phyloP scores from a whole-genome alignment of 1,140 invertebrate genomes.

The Meloidogyne floridensis region DNA sequence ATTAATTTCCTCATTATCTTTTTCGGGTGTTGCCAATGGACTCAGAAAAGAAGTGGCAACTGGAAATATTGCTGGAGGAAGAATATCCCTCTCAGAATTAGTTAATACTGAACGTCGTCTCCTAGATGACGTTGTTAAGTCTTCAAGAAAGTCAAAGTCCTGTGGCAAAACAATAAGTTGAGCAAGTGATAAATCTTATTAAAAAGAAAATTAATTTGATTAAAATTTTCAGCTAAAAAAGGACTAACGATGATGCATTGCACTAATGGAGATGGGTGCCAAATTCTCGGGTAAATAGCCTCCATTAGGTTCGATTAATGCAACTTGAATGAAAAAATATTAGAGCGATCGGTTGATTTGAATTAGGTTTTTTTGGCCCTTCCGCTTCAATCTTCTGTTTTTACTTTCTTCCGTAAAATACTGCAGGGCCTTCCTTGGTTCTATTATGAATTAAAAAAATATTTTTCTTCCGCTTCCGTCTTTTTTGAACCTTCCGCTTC shows the following conservation, averaged over 20 bases:
- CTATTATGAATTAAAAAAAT: too few relatives aligned
- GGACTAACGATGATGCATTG: slow-evolving; percentile 34
- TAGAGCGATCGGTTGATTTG: background rate
- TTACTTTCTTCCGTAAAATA: too few relatives aligned
- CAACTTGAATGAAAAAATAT: background rate
- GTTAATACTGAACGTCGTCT: background rate
- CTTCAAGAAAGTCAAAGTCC: slow-evolving; percentile 31
- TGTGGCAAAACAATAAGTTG: slow-evolving; percentile 38
- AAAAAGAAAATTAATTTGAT: background rate
- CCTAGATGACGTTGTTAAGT: background rate
- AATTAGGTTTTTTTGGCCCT: too few relatives aligned
- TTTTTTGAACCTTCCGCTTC: too few relatives aligned
- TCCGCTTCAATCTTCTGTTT: too few relatives aligned
- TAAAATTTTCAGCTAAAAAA: background rate
- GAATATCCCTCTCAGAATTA: background rate
- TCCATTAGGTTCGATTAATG: slow-evolving; percentile 32
- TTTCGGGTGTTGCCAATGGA: background rate
- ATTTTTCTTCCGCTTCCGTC: too few relatives aligned
- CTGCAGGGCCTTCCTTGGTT: too few relatives aligned
- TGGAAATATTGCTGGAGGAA: background rate
- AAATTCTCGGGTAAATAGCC: slow-evolving; percentile 34
- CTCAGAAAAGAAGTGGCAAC: background rate
- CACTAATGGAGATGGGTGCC: slow-evolving; percentile 43
- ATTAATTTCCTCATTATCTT: background rate
- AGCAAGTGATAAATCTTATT: slow-evolving; percentile 33